A percentile compares a stretch with the other conserved stretches of the same genome.
Evolutionary conservation across 2,888 invertebrate genomes (phyloP).

Genomic region (Noctuana brunneofusca): DNA sequence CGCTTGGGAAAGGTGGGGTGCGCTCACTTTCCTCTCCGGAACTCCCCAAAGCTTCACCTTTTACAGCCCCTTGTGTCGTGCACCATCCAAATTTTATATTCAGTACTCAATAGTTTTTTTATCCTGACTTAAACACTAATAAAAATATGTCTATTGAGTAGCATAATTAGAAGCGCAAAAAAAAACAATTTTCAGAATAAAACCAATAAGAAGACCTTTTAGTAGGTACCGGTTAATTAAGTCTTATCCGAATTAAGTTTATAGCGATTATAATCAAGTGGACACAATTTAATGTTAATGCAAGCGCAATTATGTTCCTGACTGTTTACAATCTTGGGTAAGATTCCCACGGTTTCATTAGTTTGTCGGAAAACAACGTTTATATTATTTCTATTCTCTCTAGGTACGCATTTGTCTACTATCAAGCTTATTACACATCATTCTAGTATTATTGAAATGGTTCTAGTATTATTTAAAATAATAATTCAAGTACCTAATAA

Average conservation of each 20-base stretch:
- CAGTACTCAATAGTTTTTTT: not conserved
- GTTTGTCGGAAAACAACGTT: slow-evolving; percentile 26
- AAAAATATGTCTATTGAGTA: not conserved
- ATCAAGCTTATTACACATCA: not conserved
- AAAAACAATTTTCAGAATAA: not conserved
- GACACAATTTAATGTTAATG: slow-evolving; percentile 24
- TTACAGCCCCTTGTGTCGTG: slow-evolving; percentile 20
- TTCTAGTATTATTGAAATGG: too few species aligned
- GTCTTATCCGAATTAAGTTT: too few species aligned
- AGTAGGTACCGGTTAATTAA: slow-evolving; percentile 14
- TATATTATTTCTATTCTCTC: slow-evolving; percentile 20
- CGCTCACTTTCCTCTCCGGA: slow-evolving; percentile 34
- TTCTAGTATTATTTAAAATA: not conserved
- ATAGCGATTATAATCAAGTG: slow-evolving; percentile 16
- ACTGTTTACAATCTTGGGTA: slow-evolving; percentile 22
- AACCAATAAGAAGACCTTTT: slow-evolving; percentile 4
- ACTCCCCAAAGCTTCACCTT: slow-evolving; percentile 30
- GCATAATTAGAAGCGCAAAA: too few species aligned
- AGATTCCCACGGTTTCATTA: slow-evolving; percentile 31
- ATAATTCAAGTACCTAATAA: not conserved
- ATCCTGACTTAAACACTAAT: not conserved
- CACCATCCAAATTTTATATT: slow-evolving; percentile 22
- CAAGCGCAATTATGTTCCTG: slow-evolving; percentile 29
- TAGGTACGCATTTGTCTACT: slow-evolving; percentile 5
- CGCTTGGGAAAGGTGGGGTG: slow-evolving; percentile 42